A percentile compares a stretch with the other conserved stretches of the same genome.
phyloP scores from a whole-genome alignment of 2,113 vertebrate genomes.

The Eptatretus burgeri region DNA sequence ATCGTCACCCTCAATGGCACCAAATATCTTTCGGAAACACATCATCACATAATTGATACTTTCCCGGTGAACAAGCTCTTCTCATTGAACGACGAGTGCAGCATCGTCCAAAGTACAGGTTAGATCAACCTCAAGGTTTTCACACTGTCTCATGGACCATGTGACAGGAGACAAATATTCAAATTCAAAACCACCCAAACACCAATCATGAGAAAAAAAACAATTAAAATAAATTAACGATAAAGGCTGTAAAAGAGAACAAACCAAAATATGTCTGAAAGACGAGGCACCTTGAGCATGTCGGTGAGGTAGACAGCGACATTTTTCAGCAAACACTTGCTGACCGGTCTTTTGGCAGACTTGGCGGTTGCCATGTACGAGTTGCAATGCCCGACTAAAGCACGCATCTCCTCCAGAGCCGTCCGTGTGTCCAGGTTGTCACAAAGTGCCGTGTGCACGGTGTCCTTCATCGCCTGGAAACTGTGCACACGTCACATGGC shows the following conservation, averaged over 20 bases:
- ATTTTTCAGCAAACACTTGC: constrained; percentile 33
- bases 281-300: constrained; percentile 40
- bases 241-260: too few relatives aligned
- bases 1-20: constrained; percentile 46
- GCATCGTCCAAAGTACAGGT: too few relatives aligned
- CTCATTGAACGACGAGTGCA: too few relatives aligned
- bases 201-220: neutral
- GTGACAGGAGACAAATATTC: too few relatives aligned
- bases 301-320: constrained; percentile 40
- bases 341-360: constrained; percentile 27
- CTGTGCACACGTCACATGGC: constrained; percentile 15
- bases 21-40: constrained; percentile 31
- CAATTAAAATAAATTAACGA: too few relatives aligned
- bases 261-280: too few relatives aligned
- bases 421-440: constrained; percentile 68
- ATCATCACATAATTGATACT: too few relatives aligned
- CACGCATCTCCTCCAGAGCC: constrained; percentile 55
- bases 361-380: constrained; percentile 53
- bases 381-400: constrained; percentile 49
- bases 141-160: too few relatives aligned
- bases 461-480: constrained; percentile 37
- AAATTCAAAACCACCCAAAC: too few relatives aligned
- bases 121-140: too few relatives aligned
- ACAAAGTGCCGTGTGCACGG: constrained; percentile 47
- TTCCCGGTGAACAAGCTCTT: too few relatives aligned